Evolutionary conservation across 2,113 vertebrate genomes (phyloP), one percentile per base, ranked within the genome.

Genomic region (Benitochromis conjunctus): DNA sequence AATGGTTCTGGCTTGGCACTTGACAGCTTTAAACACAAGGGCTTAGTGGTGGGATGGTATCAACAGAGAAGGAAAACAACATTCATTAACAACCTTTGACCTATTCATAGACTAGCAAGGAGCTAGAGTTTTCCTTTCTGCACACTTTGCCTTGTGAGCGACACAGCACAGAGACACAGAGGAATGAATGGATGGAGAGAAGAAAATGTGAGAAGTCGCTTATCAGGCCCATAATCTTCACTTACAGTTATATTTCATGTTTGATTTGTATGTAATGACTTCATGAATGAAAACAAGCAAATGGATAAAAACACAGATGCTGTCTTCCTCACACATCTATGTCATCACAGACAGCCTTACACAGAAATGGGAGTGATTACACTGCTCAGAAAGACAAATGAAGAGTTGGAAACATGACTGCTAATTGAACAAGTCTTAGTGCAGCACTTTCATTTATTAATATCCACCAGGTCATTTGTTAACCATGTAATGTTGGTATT

Each of bases 61-160:
- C 90, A 58, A 80, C 9, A 4, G 69, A 81, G 84, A 86, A 89
- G 82, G 93, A 82, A 89, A 87, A 92, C 86, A 89, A 87, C 83
- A 87, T 92, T 92, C 90, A 92, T 94, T 92, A 82, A 86, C 82
- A 83, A 94, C 91, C 90, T 91, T 85, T 92, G 87, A 94, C 90
- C 91, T 62, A 18, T 84, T 83, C 87, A 71, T 62, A 80, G 64
- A 90, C 92, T 82, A 66, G 83, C 26, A 3, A 79, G 86, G 64
- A 66, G 55, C 53, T 21, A 6, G 21, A 83, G 79, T 86, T 62
- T 56, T 86, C 62, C 48, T 76, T 36, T 62, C 56, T 38, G 3
- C 26, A 41, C 79, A 78, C 86, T 86, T 58, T 62, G 83, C 88
- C 83, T 80, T 81, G 86, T 56, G 71, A 90, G 60, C 26, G n/a